phyloP scores from a whole-genome alignment of 2,113 vertebrate genomes.

The Sinocyclocheilus anshuiensis region DNA sequence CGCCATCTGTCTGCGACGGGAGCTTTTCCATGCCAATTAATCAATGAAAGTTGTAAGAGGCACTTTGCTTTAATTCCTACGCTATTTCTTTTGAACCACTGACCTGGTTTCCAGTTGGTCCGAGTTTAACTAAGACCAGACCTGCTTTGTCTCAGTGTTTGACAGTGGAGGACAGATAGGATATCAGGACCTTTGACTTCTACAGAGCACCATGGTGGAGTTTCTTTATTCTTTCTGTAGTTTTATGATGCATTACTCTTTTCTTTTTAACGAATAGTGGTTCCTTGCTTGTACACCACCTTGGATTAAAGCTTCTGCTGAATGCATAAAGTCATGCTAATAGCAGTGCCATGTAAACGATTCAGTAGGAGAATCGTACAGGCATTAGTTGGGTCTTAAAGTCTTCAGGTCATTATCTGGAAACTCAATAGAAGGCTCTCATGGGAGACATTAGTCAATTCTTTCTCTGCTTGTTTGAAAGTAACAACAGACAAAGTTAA shows the following conservation, averaged over 20 bases:
- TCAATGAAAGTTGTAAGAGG: conserved; percentile 57
- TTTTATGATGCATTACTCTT: conserved; percentile 9
- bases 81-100: conserved; percentile 58
- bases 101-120: conserved; percentile 63
- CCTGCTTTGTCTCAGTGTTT: conserved; percentile 50
- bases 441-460: conserved; percentile 24
- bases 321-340: conserved; percentile 16
- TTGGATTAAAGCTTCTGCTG: background rate
- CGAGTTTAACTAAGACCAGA: conserved; percentile 69
- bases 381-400: background rate
- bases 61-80: conserved; percentile 60
- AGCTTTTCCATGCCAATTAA: conserved; percentile 57
- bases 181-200: conserved; percentile 42
- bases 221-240: background rate
- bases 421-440: conserved; percentile 33
- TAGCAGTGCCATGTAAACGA: background rate
- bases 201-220: background rate
- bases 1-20: conserved; percentile 39
- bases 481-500: conserved; percentile 42
- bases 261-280: background rate
- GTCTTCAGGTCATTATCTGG: conserved; percentile 39
- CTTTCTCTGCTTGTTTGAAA: conserved; percentile 14
- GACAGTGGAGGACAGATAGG: conserved; percentile 46
- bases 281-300: background rate
- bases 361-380: background rate